Evolutionary conservation across 2,113 vertebrate species (phyloP).

Genomic region (Anhinga anhinga): DNA sequence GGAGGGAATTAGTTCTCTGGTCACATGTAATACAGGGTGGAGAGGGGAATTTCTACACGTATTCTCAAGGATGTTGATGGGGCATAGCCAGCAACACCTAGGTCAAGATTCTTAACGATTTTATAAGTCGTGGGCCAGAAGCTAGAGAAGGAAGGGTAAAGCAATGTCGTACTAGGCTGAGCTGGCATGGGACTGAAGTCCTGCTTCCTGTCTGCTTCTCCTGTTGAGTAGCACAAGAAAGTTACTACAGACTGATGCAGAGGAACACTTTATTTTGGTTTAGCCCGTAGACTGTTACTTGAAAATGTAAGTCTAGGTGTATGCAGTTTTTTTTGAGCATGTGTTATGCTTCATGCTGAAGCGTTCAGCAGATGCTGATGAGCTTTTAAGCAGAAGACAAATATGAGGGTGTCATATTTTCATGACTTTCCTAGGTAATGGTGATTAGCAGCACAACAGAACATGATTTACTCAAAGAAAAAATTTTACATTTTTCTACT

Average conservation of each 20-base stretch:
- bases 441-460: conserved; percentile 4
- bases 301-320: not conserved
- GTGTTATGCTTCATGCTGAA: not conserved
- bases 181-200: not conserved
- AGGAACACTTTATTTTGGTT: not conserved
- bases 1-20: not conserved
- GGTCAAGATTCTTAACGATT: not conserved
- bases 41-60: not conserved
- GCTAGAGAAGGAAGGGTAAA: not conserved
- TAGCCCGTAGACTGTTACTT: not conserved
- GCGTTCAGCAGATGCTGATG: not conserved
- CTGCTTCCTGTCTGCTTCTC: not conserved
- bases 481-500: not conserved
- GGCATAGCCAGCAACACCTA: not conserved
- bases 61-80: not conserved
- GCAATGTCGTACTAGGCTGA: not conserved
- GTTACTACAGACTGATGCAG: not conserved
- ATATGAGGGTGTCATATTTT: not conserved
- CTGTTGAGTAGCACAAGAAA: not conserved
- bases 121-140: not conserved
- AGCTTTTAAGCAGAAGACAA: not conserved
- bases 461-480: not conserved
- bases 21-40: not conserved
- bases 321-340: not conserved
- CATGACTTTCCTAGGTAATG: conserved; percentile 15